Percentiles rank a stretch among this genome's conserved stretches.
Evolutionary conservation across 2,113 vertebrate species (phyloP).

Genomic region (Balaenoptera acutorostrata): DNA sequence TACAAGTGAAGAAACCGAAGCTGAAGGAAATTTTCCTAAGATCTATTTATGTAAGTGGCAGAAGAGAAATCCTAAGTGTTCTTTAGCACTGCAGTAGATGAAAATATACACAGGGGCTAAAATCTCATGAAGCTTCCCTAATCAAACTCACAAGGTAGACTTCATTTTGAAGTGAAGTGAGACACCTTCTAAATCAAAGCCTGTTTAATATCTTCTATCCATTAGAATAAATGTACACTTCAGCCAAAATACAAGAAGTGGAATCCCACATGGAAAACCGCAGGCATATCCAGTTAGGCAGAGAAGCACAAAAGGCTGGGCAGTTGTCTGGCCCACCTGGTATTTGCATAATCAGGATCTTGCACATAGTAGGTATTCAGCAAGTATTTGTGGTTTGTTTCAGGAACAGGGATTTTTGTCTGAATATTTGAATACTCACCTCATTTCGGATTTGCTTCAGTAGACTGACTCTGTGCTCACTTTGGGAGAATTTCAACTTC

Average conservation of each 20-base stretch:
- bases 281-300: not conserved
- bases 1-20: not conserved
- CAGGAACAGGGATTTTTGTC: not conserved
- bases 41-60: not conserved
- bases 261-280: not conserved
- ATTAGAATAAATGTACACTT: not conserved
- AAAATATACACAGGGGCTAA: not conserved
- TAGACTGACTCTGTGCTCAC: not conserved
- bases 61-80: not conserved
- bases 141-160: not conserved
- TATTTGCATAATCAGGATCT: not conserved
- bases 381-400: slow-evolving; percentile 9
- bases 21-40: not conserved
- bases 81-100: not conserved
- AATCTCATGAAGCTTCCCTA: not conserved
- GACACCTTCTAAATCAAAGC: not conserved
- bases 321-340: not conserved
- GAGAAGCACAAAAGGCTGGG: not conserved
- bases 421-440: not conserved
- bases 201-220: not conserved
- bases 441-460: slow-evolving; percentile 24
- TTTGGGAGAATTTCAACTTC: not conserved
- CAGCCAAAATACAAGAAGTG: not conserved
- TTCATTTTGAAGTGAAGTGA: not conserved
- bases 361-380: not conserved